Percentiles rank a stretch among this genome's conserved stretches.
phyloP scores from a whole-genome alignment of 2,113 vertebrate genomes.

The Oreochromis niloticus region DNA sequence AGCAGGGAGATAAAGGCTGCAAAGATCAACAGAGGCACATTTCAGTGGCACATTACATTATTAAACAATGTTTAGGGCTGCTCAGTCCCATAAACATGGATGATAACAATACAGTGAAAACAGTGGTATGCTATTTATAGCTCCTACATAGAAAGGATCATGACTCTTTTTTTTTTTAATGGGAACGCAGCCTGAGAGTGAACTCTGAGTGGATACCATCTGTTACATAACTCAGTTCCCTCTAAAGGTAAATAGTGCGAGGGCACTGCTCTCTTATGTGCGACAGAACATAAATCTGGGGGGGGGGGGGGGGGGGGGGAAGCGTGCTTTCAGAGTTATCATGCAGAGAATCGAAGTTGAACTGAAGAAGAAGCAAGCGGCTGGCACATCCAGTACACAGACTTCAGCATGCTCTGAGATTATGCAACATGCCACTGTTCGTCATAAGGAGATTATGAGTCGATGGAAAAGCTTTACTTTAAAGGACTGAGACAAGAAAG shows the following conservation, averaged over 20 bases:
- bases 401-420: not conserved
- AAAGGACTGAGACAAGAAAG: not conserved
- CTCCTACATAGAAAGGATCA: not conserved
- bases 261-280: not conserved
- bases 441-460: slow-evolving; percentile 49
- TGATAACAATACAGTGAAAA: not conserved
- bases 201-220: not conserved
- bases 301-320: not conserved
- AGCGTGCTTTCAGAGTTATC: not conserved
- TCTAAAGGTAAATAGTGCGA: not conserved
- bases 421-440: slow-evolving; percentile 24
- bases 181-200: not conserved
- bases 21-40: not conserved
- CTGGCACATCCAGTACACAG: not conserved
- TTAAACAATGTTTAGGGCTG: not conserved
- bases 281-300: not conserved
- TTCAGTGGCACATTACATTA: not conserved
- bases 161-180: not conserved
- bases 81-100: not conserved
- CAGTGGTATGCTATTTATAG: not conserved
- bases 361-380: not conserved
- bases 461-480: slow-evolving; percentile 17
- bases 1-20: slow-evolving; percentile 78
- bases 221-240: not conserved
- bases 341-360: not conserved